These are phyloP conservation scores for Anagyrus pseudococci DNA, from an alignment of 2,888 invertebrate species.

Conservation along the genomic window DNA sequence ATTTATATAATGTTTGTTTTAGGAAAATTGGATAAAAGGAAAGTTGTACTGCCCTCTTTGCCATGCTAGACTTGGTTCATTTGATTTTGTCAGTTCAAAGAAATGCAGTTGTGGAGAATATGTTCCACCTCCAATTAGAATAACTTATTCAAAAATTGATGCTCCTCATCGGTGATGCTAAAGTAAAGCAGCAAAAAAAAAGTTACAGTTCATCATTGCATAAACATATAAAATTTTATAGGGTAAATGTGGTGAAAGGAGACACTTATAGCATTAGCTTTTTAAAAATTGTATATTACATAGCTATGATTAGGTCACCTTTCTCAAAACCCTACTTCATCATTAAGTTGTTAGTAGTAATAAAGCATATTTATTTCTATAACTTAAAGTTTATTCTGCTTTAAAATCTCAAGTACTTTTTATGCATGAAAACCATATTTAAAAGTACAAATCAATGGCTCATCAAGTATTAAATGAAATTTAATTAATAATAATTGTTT, in stretches of 20 bases:
- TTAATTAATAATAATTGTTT: constrained; percentile 7
- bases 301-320: constrained; percentile 31
- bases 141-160: constrained; percentile 47
- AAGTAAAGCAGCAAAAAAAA: constrained; percentile 19
- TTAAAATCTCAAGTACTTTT: neutral
- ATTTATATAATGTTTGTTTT: constrained; percentile 21
- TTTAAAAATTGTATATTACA: constrained; percentile 34
- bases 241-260: constrained; percentile 34
- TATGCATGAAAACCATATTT: constrained; percentile 20
- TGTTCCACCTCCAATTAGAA: constrained; percentile 46
- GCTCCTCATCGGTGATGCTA: constrained; percentile 39
- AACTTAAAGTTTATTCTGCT: constrained; percentile 26
- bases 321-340: constrained; percentile 33
- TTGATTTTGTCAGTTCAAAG: constrained; percentile 45
- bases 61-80: constrained; percentile 46
- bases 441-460: constrained; percentile 24
- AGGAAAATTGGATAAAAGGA: constrained; percentile 49
- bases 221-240: constrained; percentile 25
- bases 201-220: constrained; percentile 10
- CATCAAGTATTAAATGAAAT: constrained; percentile 23
- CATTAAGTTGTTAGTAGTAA: constrained; percentile 27
- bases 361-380: constrained; percentile 35
- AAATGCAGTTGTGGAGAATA: constrained; percentile 48
- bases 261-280: constrained; percentile 30
- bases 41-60: constrained; percentile 49